Conservation (phyloP, 2,888 invertebrate species). For the Diplolepis rosae region DNA sequence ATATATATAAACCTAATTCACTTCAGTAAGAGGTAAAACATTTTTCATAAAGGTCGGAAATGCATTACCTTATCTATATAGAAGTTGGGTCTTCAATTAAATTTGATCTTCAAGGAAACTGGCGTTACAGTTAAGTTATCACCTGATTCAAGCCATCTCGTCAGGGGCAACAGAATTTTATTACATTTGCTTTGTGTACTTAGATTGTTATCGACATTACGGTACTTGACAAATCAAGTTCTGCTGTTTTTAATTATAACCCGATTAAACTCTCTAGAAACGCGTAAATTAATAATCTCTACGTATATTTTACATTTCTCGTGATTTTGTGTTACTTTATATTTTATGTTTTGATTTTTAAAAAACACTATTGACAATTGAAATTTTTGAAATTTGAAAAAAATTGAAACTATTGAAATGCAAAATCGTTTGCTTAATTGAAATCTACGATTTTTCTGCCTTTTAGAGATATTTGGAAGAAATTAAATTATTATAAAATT, state of each 20-base stretch:
- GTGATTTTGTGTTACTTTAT: not conserved
- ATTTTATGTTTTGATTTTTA: too few species aligned
- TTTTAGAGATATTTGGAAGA: too few species aligned
- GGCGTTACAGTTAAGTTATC: constrained; percentile 5
- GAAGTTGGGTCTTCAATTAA: not conserved
- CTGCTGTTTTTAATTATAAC: constrained; percentile 18
- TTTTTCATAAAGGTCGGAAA: not conserved
- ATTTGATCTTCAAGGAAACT: constrained; percentile 15
- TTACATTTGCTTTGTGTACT: constrained; percentile 21
- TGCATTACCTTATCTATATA: not conserved
- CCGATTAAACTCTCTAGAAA: not conserved
- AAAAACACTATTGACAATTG: too few species aligned
- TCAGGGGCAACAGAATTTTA: not conserved
- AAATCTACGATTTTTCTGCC: too few species aligned
- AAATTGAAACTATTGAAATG: too few species aligned
- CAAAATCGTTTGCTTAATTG: too few species aligned
- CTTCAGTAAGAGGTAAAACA: too few species aligned
- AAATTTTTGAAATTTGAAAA: too few species aligned
- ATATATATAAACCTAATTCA: too few species aligned
- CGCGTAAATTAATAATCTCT: not conserved
- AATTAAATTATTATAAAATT: too few species aligned
- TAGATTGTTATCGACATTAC: too few species aligned
- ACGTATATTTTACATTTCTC: not conserved
- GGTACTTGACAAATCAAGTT: constrained; percentile 6
- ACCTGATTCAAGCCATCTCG: constrained; percentile 14